Conservation (phyloP, 2,888 invertebrate species). For the Mesorhabditis spiculigera region DNA sequence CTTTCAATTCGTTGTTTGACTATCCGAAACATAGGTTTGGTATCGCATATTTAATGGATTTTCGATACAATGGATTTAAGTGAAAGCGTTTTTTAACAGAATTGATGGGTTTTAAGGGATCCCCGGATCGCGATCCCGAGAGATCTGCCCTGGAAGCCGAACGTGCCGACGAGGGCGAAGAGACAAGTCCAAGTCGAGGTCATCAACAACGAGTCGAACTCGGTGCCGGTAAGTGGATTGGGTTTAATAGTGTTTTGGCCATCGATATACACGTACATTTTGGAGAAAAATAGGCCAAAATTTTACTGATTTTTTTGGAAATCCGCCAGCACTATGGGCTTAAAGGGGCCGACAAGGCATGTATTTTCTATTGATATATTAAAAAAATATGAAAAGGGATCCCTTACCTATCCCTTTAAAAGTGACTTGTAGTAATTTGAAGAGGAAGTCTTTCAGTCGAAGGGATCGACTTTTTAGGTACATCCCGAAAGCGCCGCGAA, state of each 20-base stretch:
- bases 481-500: background rate
- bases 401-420: no score
- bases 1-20: slow-evolving; percentile 37
- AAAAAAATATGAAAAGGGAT: background rate
- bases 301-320: background rate
- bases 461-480: background rate
- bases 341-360: no score
- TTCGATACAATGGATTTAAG: no score
- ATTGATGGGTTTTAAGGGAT: no score
- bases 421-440: no score
- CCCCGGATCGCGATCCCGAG: background rate
- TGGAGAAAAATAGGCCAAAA: no score
- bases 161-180: background rate
- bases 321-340: no score
- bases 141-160: background rate
- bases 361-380: no score
- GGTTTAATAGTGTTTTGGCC: no score
- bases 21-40: slow-evolving; percentile 28
- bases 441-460: background rate
- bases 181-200: slow-evolving; percentile 6
- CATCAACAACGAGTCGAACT: slow-evolving; percentile 2
- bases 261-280: no score
- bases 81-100: no score
- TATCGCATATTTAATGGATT: no score
- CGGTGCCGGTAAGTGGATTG: background rate